These are phyloP conservation scores for Philopotamus ludificatus DNA, from an alignment of 1,140 invertebrate genomes.

Conservation along the genomic window DNA sequence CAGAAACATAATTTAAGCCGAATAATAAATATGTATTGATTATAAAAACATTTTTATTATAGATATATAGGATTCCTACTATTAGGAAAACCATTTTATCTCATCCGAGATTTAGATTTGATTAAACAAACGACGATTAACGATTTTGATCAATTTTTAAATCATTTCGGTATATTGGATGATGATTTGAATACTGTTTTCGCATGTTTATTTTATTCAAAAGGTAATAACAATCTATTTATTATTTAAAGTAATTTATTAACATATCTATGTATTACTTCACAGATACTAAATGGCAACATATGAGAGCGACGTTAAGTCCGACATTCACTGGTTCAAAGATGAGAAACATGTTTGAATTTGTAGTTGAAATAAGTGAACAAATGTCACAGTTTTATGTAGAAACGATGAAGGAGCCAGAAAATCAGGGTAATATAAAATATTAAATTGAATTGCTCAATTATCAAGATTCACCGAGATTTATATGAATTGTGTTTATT, in stretches of 20 bases:
- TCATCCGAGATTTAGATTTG: constrained; percentile 62
- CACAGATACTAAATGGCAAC: constrained; percentile 46
- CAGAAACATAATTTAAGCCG: background rate
- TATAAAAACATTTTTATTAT: background rate
- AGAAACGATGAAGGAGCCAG: constrained; percentile 43
- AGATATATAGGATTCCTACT: constrained; percentile 58
- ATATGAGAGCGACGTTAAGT: constrained; percentile 45
- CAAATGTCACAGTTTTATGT: constrained; percentile 40
- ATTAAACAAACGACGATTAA: constrained; percentile 62
- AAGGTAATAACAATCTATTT: constrained; percentile 50
- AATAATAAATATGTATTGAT: background rate
- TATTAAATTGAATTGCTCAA: too few species aligned
- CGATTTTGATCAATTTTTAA: constrained; percentile 65
- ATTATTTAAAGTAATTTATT: too few species aligned
- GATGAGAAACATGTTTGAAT: constrained; percentile 45
- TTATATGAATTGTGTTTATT: background rate
- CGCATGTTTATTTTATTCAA: constrained; percentile 56
- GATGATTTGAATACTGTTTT: constrained; percentile 56
- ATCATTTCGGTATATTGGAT: constrained; percentile 54
- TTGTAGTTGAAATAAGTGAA: constrained; percentile 4
- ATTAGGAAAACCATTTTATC: constrained; percentile 52
- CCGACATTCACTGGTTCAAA: constrained; percentile 48
- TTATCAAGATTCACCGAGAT: too few species aligned
- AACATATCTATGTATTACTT: too few species aligned
- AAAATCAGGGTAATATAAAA: constrained; percentile 45